phyloP scores from a whole-genome alignment of 2,113 vertebrate species.

The Stigmatopora argus region DNA sequence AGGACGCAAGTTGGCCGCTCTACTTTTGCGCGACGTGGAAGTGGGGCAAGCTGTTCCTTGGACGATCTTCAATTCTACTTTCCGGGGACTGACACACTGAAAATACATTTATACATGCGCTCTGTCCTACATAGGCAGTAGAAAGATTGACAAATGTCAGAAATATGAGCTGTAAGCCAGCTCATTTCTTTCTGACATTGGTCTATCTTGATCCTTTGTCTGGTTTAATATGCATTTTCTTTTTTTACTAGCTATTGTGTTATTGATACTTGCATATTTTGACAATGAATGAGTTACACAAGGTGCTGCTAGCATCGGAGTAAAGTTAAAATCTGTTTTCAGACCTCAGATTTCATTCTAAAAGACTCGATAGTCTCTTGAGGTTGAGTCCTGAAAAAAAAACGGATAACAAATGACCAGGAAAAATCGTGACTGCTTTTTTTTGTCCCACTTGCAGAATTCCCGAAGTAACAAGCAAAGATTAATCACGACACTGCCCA shows the following conservation, averaged over 20 bases:
- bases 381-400: background rate
- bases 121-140: constrained; percentile 72
- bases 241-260: too few species aligned
- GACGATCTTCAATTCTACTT: constrained; percentile 77
- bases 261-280: too few species aligned
- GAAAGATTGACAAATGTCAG: constrained; percentile 33
- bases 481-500: constrained; percentile 5
- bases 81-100: constrained; percentile 77
- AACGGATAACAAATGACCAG: constrained; percentile 3
- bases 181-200: too few species aligned
- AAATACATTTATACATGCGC: constrained; percentile 75
- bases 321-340: too few species aligned
- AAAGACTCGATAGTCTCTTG: background rate
- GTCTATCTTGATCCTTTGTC: constrained; percentile 4
- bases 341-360: too few species aligned
- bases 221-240: too few species aligned
- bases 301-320: too few species aligned
- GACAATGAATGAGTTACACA: too few species aligned
- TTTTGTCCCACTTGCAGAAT: constrained; percentile 11
- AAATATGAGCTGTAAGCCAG: constrained; percentile 21
- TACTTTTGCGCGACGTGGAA: constrained; percentile 72
- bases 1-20: constrained; percentile 72
- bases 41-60: constrained; percentile 81
- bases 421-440: background rate
- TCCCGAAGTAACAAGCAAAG: constrained; percentile 8